Evolutionary conservation across 2,113 vertebrate species (phyloP).

Genomic region (Hypocryptadius cinnamomeus): DNA sequence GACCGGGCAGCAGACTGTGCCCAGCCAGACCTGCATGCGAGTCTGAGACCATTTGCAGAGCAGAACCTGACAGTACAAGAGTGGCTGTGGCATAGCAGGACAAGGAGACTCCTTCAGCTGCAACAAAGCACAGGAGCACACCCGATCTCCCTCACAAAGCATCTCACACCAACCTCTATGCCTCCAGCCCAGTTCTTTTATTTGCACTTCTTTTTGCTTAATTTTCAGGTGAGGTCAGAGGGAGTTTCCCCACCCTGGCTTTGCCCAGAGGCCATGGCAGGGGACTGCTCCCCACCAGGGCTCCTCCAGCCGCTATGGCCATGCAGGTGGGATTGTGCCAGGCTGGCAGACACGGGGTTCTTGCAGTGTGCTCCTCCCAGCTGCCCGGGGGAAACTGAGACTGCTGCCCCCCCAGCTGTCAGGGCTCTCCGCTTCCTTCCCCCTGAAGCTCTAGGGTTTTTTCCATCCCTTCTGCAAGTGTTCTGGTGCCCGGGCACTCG

Average conservation of each 20-base stretch:
- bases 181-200: not conserved
- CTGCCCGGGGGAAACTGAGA: not conserved
- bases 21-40: rapidly evolving
- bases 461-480: not conserved
- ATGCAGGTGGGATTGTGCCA: rapidly evolving
- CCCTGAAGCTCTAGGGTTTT: rapidly evolving
- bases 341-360: not conserved
- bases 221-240: not conserved
- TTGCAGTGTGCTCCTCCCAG: not conserved
- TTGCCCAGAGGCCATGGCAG: rapidly evolving
- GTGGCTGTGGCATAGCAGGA: rapidly evolving
- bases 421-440: not conserved
- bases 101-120: not conserved
- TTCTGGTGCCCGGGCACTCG: not conserved
- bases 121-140: not conserved
- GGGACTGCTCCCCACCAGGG: rapidly evolving
- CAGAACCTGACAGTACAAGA: not conserved
- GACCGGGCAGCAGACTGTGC: not conserved
- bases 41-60: not conserved
- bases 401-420: not conserved
- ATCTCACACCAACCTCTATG: not conserved
- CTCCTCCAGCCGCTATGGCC: not conserved
- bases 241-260: not conserved
- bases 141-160: not conserved
- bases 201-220: not conserved